Percentiles rank a stretch among this genome's conserved stretches.
phyloP scores from a whole-genome alignment of 1,140 invertebrate species.

The Leptinotarsa undecemlineata region DNA sequence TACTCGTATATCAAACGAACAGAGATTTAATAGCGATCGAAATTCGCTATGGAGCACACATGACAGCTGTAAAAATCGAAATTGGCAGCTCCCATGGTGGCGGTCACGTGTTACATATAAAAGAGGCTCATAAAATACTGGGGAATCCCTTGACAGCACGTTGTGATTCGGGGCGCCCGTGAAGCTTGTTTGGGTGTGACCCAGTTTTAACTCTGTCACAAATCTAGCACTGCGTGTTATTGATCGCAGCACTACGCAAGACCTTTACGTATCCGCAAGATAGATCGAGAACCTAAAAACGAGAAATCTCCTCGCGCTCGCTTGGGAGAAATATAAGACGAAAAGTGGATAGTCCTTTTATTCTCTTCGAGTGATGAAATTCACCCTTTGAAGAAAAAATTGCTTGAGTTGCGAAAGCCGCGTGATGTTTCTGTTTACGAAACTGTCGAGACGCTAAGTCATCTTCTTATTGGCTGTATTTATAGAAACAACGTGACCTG shows the following conservation, averaged over 20 bases:
- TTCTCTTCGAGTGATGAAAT: background rate
- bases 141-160: conserved; percentile 19
- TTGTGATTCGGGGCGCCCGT: conserved; percentile 6
- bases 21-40: no score
- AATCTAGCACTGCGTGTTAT: conserved; percentile 35
- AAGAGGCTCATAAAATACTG: background rate
- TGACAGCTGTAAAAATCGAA: background rate
- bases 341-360: background rate
- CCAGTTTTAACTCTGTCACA: conserved; percentile 38
- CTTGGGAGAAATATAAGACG: conserved; percentile 11
- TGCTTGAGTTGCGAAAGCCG: background rate
- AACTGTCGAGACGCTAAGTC: conserved; percentile 1
- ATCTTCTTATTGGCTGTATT: background rate
- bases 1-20: no score
- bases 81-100: background rate
- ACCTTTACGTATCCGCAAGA: conserved; percentile 24
- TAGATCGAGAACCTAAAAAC: background rate
- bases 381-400: background rate
- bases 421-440: background rate
- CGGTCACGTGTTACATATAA: background rate
- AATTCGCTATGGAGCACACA: background rate
- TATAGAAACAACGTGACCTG: conserved; percentile 1
- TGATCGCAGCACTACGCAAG: conserved; percentile 37
- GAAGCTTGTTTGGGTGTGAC: conserved; percentile 19
- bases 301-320: background rate